Percentiles rank a stretch among this genome's conserved stretches.
Conservation (phyloP, 2,113 vertebrate genomes). For the Connochaetes taurinus region DNA sequence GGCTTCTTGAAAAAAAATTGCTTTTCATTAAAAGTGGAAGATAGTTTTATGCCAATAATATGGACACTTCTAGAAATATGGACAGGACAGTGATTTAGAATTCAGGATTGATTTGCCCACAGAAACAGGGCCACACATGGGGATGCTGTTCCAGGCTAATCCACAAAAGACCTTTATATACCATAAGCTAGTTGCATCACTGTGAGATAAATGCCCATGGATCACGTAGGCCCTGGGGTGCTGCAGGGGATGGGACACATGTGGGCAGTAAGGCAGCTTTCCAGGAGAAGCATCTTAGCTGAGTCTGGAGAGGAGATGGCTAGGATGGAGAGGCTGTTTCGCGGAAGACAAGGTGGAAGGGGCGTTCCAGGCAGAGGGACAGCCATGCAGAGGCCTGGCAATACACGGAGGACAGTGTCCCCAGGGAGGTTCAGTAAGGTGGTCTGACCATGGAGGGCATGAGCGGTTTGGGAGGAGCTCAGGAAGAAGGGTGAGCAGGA, state of each 20-base stretch:
- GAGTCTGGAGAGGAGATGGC: neutral
- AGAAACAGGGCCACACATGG: neutral
- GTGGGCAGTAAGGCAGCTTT: neutral
- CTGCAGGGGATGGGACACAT: neutral
- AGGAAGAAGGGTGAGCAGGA: neutral
- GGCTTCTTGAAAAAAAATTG: neutral
- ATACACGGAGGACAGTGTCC: rapidly evolving
- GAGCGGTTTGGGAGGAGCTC: neutral
- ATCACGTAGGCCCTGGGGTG: rapidly evolving
- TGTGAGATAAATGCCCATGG: neutral
- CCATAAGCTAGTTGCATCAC: neutral
- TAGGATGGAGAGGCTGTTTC: neutral
- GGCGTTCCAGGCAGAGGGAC: neutral
- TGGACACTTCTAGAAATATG: neutral
- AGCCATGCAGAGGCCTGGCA: neutral
- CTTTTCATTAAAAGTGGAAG: neutral
- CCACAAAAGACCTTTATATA: neutral
- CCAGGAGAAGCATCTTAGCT: neutral
- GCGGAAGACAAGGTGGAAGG: neutral
- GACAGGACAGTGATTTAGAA: neutral
- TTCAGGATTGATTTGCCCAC: neutral
- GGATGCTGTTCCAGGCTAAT: neutral
- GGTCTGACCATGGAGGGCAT: neutral
- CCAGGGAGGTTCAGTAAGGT: neutral
- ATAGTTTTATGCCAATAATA: neutral